phyloP scores from a whole-genome alignment of 2,888 invertebrate species.

The Conistra vaccinii region DNA sequence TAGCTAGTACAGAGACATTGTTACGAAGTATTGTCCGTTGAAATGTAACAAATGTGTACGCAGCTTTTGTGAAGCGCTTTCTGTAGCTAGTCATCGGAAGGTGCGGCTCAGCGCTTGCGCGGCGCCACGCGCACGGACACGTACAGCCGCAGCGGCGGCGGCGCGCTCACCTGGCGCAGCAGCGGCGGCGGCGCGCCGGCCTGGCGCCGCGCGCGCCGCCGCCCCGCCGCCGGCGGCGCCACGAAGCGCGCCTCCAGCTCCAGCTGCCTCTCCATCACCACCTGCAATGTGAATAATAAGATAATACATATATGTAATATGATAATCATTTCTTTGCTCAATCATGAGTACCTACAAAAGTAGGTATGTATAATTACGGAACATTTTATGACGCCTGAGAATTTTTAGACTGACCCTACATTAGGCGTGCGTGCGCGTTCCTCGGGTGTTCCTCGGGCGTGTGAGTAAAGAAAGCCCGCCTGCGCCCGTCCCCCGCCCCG shows the following conservation, averaged over 20 bases:
- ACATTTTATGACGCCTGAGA: too few species aligned
- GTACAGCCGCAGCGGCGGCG: conserved; percentile 80
- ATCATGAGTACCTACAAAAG: not conserved
- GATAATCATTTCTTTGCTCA: not conserved
- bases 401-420: too few species aligned
- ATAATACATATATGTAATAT: not conserved
- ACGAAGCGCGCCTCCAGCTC: conserved; percentile 86
- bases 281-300: conserved; percentile 31
- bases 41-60: not conserved
- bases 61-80: conserved; percentile 13
- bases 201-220: conserved; percentile 68
- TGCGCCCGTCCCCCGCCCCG: too few species aligned
- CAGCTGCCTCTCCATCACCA: conserved; percentile 77
- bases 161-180: conserved; percentile 71
- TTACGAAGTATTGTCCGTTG: not conserved
- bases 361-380: too few species aligned
- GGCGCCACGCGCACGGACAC: conserved; percentile 81
- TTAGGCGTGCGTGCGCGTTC: too few species aligned
- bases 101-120: conserved; percentile 63
- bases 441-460: too few species aligned
- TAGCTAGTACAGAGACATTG: not conserved
- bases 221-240: conserved; percentile 41
- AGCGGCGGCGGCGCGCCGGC: conserved; percentile 79
- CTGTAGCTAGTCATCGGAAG: conserved; percentile 1
- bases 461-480: too few species aligned